phyloP scores from a whole-genome alignment of 2,113 vertebrate genomes.

The Henicopernis longicauda region DNA sequence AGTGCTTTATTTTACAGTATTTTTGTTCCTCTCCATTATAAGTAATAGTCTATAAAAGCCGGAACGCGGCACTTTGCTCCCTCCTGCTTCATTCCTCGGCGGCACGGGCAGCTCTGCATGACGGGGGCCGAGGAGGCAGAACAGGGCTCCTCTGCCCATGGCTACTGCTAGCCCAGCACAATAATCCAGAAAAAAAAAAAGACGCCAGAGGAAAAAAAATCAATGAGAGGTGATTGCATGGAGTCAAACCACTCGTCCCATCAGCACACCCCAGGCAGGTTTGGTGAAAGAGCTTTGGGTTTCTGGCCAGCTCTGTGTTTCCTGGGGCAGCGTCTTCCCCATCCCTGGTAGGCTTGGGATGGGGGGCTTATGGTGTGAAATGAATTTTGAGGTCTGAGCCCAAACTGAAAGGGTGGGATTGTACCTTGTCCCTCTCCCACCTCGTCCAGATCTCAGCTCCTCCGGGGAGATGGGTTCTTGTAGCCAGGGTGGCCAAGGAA shows the following conservation, averaged over 20 bases:
- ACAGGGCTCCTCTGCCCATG: neutral
- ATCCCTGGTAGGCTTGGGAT: neutral
- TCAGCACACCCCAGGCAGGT: rapidly evolving
- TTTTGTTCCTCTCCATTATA: constrained; percentile 34
- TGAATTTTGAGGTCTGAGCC: neutral
- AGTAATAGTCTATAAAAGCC: neutral
- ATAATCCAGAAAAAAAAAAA: neutral
- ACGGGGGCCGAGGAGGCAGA: neutral
- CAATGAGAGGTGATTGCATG: rapidly evolving
- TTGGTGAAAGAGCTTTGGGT: neutral
- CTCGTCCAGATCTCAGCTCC: neutral
- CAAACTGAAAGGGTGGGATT: neutral
- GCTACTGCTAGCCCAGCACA: neutral
- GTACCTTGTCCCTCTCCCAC: neutral
- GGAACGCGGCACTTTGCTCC: neutral
- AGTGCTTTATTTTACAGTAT: constrained; percentile 36
- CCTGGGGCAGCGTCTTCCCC: neutral
- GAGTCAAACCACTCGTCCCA: neutral
- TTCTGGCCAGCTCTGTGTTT: neutral
- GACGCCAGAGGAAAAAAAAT: neutral
- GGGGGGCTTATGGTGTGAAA: neutral
- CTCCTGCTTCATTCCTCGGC: neutral
- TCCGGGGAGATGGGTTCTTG: rapidly evolving
- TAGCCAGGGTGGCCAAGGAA: neutral
- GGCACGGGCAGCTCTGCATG: neutral